Conservation (phyloP, 2,113 vertebrate genomes). For the Cololabis saira region DNA sequence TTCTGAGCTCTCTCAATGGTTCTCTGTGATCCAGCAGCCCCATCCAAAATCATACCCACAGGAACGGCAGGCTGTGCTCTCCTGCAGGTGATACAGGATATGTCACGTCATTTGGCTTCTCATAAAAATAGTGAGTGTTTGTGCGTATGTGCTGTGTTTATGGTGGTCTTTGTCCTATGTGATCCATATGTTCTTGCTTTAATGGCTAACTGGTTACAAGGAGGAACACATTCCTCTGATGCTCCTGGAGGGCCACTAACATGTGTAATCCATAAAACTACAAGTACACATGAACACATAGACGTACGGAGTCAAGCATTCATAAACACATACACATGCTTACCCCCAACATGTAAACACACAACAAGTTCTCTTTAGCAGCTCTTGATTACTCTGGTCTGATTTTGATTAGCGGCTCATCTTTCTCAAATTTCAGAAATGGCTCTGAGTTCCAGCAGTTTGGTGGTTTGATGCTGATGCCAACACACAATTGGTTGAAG, state of each 20-base stretch:
- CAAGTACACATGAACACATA: conserved; percentile 27
- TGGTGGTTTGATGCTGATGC: conserved; percentile 70
- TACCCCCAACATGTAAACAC: conserved; percentile 57
- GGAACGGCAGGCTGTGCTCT: conserved; percentile 41
- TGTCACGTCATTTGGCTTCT: conserved; percentile 52
- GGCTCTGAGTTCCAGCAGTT: conserved; percentile 68
- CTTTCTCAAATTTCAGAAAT: conserved; percentile 71
- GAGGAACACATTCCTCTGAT: conserved; percentile 48
- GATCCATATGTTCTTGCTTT: conserved; percentile 69
- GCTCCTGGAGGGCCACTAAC: conserved; percentile 45
- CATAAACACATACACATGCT: conserved; percentile 51
- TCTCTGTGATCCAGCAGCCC: conserved; percentile 15
- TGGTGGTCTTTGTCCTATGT: conserved; percentile 27
- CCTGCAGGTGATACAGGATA: conserved; percentile 51
- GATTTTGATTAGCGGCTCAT: conserved; percentile 78
- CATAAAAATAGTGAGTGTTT: conserved; percentile 22
- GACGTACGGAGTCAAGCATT: conserved; percentile 17
- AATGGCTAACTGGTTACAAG: conserved; percentile 66
- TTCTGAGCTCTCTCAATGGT: conserved; percentile 11
- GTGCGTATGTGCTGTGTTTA: conserved; percentile 5
- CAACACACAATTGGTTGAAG: conserved; percentile 65
- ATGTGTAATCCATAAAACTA: conserved; percentile 42
- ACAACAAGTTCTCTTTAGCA: conserved; percentile 45
- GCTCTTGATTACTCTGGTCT: conserved; percentile 74
- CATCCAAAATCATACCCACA: conserved; percentile 32